These are phyloP conservation scores for Pangasius mekongensis DNA, from an alignment of 2,797 vertebrate species.

Conservation along the genomic window DNA sequence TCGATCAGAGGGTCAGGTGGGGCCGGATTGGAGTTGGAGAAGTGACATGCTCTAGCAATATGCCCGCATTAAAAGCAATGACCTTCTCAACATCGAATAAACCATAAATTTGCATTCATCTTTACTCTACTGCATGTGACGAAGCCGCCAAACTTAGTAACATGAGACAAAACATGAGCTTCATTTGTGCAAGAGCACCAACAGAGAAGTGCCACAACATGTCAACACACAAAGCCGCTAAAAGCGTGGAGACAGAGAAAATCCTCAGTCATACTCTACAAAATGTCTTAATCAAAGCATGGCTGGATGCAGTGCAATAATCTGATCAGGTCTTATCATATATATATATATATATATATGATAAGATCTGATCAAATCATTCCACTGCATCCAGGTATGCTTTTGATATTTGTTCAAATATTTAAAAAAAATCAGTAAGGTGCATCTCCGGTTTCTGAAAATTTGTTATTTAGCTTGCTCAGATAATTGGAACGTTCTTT, in stretches of 20 bases:
- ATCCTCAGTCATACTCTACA: constrained; percentile 15
- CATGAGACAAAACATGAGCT: constrained; percentile 64
- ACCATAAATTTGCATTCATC: constrained; percentile 69
- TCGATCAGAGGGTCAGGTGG: constrained; percentile 46
- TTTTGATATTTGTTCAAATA: neutral
- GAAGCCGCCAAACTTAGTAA: constrained; percentile 56
- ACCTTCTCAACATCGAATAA: constrained; percentile 63
- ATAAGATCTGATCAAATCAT: too few species aligned
- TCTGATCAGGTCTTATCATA: neutral
- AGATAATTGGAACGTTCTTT: constrained; percentile 25
- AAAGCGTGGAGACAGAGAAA: constrained; percentile 63
- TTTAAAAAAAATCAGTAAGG: constrained; percentile 28
- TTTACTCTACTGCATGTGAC: constrained; percentile 54
- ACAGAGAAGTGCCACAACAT: constrained; percentile 59
- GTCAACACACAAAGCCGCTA: constrained; percentile 63
- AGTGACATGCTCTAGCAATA: constrained; percentile 64
- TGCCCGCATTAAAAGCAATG: constrained; percentile 74
- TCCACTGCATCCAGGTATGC: too few species aligned
- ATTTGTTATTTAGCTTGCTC: constrained; percentile 37
- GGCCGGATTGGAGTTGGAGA: constrained; percentile 54
- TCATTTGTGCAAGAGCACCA: constrained; percentile 62
- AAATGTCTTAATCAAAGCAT: constrained; percentile 54
- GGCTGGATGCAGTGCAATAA: constrained; percentile 52
- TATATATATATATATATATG: neutral
- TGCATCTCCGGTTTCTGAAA: constrained; percentile 12